Evolutionary conservation across 1,140 invertebrate species (phyloP).

Genomic region (Panonychus citri): DNA sequence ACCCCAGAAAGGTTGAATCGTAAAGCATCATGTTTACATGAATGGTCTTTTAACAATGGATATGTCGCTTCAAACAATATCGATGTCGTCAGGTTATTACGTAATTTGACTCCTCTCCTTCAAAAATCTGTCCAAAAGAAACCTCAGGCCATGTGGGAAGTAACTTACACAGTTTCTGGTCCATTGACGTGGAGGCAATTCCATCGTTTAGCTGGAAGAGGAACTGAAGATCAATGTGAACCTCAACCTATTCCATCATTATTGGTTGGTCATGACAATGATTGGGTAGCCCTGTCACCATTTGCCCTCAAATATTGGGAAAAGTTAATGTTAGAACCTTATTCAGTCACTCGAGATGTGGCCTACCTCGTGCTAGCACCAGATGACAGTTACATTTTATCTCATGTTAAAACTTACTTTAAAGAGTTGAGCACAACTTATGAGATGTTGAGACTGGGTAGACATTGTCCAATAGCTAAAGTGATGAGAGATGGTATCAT

Average conservation of each 20-base stretch:
- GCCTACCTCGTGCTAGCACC: conserved; percentile 83
- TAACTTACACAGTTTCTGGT: conserved; percentile 16
- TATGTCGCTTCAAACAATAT: conserved; percentile 64
- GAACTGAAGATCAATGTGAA: conserved; percentile 76
- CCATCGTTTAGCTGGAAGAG: conserved; percentile 71
- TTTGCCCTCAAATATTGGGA: conserved; percentile 86
- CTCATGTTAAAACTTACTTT: conserved; percentile 61
- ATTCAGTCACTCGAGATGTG: conserved; percentile 68
- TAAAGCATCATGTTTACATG: conserved; percentile 7
- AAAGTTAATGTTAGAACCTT: conserved; percentile 74
- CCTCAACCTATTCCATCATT: conserved; percentile 85
- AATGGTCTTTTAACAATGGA: conserved; percentile 24
- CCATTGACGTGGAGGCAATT: conserved; percentile 82
- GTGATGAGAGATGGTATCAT: conserved; percentile 40
- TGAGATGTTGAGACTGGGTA: conserved; percentile 34
- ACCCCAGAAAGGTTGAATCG: background rate
- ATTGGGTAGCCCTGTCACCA: conserved; percentile 77
- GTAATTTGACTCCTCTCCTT: conserved; percentile 60
- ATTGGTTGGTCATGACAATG: conserved; percentile 75
- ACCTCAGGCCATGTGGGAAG: conserved; percentile 13
- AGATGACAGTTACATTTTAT: conserved; percentile 59
- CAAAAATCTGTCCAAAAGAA: conserved; percentile 55
- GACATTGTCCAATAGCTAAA: conserved; percentile 16
- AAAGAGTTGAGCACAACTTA: conserved; percentile 74
- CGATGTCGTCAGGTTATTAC: conserved; percentile 75